phyloP scores from a whole-genome alignment of 2,797 vertebrate genomes.

The Tiaroga cobitis region DNA sequence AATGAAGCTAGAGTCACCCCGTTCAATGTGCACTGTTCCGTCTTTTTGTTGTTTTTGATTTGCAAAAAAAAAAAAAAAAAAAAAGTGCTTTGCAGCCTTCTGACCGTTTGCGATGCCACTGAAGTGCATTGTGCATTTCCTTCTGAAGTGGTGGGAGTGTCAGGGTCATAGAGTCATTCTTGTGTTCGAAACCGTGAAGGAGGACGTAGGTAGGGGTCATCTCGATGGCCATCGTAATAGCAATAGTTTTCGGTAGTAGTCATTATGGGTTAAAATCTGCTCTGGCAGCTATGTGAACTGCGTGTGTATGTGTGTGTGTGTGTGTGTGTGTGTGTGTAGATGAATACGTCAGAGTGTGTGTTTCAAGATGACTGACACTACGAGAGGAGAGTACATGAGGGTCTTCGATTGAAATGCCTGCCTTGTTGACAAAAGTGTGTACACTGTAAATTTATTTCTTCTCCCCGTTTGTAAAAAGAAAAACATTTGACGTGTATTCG shows the following conservation, averaged over 20 bases:
- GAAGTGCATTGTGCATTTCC: constrained; percentile 88
- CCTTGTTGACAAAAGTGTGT: constrained; percentile 96
- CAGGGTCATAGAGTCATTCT: constrained; percentile 76
- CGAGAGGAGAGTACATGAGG: constrained; percentile 84
- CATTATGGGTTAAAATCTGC: constrained; percentile 80
- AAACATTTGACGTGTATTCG: constrained; percentile 88
- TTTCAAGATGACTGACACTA: constrained; percentile 87
- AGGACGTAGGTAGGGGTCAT: constrained; percentile 90
- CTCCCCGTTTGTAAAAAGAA: constrained; percentile 91
- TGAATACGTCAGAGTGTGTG: constrained; percentile 49
- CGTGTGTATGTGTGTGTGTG: constrained; percentile 37
- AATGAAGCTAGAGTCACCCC: constrained; percentile 74
- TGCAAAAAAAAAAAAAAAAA: constrained; percentile 70
- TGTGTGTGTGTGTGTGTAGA: constrained; percentile 36
- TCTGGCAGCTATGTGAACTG: constrained; percentile 86
- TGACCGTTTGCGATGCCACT: constrained; percentile 86
- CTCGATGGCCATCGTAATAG: constrained; percentile 81
- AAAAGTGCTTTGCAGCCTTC: constrained; percentile 91
- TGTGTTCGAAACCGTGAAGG: constrained; percentile 79
- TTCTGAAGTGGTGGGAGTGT: constrained; percentile 79
- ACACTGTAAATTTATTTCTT: constrained; percentile 96
- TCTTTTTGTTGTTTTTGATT: constrained; percentile 64
- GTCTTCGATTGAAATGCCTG: constrained; percentile 90
- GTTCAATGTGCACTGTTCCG: constrained; percentile 87
- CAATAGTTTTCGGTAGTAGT: constrained; percentile 82